phyloP scores from a whole-genome alignment of 37 sponge, comb jelly and placozoan species.

The Haliclona indistincta region DNA sequence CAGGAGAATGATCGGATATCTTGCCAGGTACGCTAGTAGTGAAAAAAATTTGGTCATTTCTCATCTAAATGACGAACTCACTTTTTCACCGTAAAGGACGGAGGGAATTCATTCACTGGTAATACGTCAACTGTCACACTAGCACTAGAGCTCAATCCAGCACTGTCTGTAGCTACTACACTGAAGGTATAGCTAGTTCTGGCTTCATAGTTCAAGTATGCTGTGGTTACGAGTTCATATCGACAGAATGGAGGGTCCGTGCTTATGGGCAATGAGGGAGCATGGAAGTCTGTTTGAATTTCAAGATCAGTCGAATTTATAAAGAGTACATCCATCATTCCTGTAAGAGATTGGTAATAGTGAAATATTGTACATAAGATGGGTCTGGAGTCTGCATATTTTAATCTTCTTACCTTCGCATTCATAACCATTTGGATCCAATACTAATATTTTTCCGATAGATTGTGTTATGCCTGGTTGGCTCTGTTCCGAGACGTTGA shows the following conservation, averaged over 20 bases:
- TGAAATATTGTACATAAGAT: not conserved
- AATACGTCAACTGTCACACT: constrained; percentile 20
- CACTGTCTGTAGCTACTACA: constrained; percentile 20
- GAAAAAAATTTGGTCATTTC: not conserved
- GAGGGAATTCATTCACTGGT: constrained; percentile 52
- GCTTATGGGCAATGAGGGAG: no score
- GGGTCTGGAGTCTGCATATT: not conserved
- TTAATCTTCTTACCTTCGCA: not conserved
- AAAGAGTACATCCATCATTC: not conserved
- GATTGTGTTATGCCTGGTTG: not conserved
- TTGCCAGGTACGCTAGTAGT: not conserved
- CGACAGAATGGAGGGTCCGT: no score
- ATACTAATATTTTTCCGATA: not conserved
- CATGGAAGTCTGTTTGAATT: no score
- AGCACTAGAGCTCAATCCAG: constrained; percentile 11
- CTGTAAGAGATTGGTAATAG: not conserved
- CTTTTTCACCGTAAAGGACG: not conserved
- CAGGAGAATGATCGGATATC: constrained; percentile 8
- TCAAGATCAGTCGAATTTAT: no score
- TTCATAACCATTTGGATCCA: not conserved
- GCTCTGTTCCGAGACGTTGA: not conserved
- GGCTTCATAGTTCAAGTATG: constrained; percentile 28
- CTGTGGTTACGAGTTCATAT: not conserved
- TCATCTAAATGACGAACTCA: not conserved
- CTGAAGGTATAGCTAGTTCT: not conserved